Evolutionary conservation across 2,888 invertebrate species (phyloP).

Genomic region (Ashinkailepas kermadecensis): DNA sequence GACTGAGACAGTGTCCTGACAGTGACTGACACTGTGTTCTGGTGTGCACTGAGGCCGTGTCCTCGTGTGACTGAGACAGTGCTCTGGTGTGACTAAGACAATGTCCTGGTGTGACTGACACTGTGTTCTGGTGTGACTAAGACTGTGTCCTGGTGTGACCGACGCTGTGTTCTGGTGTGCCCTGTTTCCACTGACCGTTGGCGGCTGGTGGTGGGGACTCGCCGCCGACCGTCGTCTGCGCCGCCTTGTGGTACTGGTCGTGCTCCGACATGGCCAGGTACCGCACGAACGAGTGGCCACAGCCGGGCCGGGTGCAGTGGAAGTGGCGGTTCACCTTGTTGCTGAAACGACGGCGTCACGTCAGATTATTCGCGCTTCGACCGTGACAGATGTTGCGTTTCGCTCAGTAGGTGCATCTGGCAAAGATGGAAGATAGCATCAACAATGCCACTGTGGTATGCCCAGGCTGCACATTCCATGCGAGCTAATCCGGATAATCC

Average conservation of each 20-base stretch:
- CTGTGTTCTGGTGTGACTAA: constrained; percentile 31
- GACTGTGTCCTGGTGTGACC: constrained; percentile 28
- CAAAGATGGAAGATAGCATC: no score
- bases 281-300: constrained; percentile 63
- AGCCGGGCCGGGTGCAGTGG: constrained; percentile 62
- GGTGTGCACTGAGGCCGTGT: no score
- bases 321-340: constrained; percentile 65
- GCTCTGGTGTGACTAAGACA: no score
- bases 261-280: constrained; percentile 67
- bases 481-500: no score
- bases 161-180: constrained; percentile 27
- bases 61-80: no score
- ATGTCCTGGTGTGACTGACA: constrained; percentile 13
- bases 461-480: no score
- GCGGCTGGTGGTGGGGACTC: constrained; percentile 24
- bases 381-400: no score
- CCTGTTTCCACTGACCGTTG: constrained; percentile 25
- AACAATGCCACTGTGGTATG: no score
- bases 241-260: constrained; percentile 54
- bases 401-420: no score
- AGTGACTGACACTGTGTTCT: no score
- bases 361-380: no score
- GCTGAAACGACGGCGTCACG: constrained; percentile 40
- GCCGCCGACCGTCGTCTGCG: constrained; percentile 7
- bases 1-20: no score